Percentiles rank a stretch among this genome's conserved stretches.
Evolutionary conservation across 1,140 invertebrate species (phyloP).

Genomic region (Drosophila lowei): DNA sequence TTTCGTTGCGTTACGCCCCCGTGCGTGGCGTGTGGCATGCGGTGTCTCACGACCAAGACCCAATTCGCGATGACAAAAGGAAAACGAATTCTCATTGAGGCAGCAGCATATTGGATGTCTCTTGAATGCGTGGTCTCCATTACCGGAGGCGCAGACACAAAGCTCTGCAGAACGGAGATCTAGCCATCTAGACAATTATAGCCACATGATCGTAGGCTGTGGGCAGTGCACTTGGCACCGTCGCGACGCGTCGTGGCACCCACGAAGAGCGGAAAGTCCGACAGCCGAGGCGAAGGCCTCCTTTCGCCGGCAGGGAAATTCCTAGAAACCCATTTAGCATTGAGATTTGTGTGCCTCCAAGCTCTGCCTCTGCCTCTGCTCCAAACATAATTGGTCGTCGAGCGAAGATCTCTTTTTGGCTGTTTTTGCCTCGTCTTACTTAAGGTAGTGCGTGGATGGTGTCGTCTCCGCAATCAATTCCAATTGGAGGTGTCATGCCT

Average conservation of each 20-base stretch:
- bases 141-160: slow-evolving; percentile 57
- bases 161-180: slow-evolving; percentile 15
- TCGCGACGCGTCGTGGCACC: slow-evolving; percentile 25
- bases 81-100: slow-evolving; percentile 60
- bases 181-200: slow-evolving; percentile 50
- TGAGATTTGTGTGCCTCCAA: slow-evolving; percentile 39
- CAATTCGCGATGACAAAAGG: slow-evolving; percentile 69
- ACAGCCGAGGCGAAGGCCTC: slow-evolving; percentile 26
- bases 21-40: slow-evolving; percentile 41
- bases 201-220: slow-evolving; percentile 17
- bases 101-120: slow-evolving; percentile 63
- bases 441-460: slow-evolving; percentile 44
- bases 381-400: slow-evolving; percentile 40
- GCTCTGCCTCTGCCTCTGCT: neutral
- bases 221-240: slow-evolving; percentile 38
- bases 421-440: slow-evolving; percentile 19
- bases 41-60: slow-evolving; percentile 70
- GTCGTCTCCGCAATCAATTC: slow-evolving; percentile 66
- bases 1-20: slow-evolving; percentile 47
- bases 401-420: slow-evolving; percentile 11
- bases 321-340: slow-evolving; percentile 34
- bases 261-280: slow-evolving; percentile 41
- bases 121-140: slow-evolving; percentile 50
- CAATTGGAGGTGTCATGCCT: slow-evolving; percentile 69
- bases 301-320: slow-evolving; percentile 42